Base-by-base conservation (phyloP, 23 tunicate genomes). In the Trididemnum nubilum region DNA sequence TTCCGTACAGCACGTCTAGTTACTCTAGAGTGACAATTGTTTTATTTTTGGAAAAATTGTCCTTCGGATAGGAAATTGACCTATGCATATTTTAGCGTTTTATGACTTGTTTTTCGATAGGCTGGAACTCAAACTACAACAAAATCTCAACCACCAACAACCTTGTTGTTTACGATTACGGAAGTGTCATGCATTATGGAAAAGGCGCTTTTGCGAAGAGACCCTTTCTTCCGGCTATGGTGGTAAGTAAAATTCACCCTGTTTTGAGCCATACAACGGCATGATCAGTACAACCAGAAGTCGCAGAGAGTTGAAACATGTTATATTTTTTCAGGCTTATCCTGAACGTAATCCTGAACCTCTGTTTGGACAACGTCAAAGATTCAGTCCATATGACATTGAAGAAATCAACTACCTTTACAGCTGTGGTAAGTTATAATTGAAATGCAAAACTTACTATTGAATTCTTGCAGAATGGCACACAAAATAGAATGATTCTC, bases 151-250 rank as follows among this genome's bases (percentile, higher is more conserved):
- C 75, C 78, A 81, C 99, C 23, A 71, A 51, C 24, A 96, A 96
- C 72, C 52, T 90, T 25, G 99, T 88, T 4, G 74, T 96, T 18
- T 96, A 96, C 85, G 99, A 96, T 76, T 96, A 88, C 85, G 94
- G 94, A 87, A 91, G 97, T 60, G 90, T 96, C 34, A 91, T 96
- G 97, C 99, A 96, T 51, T 96, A 96, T 83, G 86, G 94, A 50
- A 81, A 85, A 74, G 67, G 35, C 35, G 89, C 97, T 12, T 96
- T 93, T 76, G 80, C 93, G 21, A 91, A 91, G 54, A 51, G 88
- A 35, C 77, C 71, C 21, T 96, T 87, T 59, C 94, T 96, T 37
- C 99, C 96, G 65, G 85, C 97, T 2, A 96, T 96, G 33, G 83
- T 77, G 86, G 98, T 93, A 69, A 74, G 75, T 70, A 12, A 49